phyloP scores from a whole-genome alignment of 2,113 vertebrate genomes.

The Neolamprologus variostigma region DNA sequence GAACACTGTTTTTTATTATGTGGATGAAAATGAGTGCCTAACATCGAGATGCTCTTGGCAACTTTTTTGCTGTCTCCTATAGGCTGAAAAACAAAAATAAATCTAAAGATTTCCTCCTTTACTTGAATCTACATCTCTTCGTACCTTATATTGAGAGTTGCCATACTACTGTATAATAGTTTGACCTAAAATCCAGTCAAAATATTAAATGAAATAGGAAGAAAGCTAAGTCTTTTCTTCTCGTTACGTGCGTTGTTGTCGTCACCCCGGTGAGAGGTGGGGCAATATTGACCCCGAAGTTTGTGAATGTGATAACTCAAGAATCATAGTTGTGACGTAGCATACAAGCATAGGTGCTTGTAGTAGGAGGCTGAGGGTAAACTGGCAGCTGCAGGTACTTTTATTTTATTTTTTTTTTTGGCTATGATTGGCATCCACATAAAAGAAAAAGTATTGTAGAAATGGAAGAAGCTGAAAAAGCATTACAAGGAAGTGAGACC shows the following conservation, averaged over 20 bases:
- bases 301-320: background rate
- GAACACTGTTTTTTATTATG: background rate
- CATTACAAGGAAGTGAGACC: background rate
- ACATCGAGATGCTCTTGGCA: accelerated
- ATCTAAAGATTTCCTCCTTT: background rate
- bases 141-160: background rate
- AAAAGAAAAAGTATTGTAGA: background rate
- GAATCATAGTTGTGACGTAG: accelerated
- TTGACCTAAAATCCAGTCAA: background rate
- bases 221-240: background rate
- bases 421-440: background rate
- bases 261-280: background rate
- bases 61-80: background rate
- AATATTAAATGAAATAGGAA: background rate
- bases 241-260: background rate
- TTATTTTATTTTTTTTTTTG: background rate
- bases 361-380: background rate
- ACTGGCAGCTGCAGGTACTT: background rate
- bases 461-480: background rate
- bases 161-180: background rate
- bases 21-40: background rate
- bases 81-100: background rate
- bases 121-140: background rate
- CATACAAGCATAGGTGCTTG: accelerated
- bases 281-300: background rate